phyloP scores from a whole-genome alignment of 1,140 invertebrate species.

The Drosophila bocqueti region DNA sequence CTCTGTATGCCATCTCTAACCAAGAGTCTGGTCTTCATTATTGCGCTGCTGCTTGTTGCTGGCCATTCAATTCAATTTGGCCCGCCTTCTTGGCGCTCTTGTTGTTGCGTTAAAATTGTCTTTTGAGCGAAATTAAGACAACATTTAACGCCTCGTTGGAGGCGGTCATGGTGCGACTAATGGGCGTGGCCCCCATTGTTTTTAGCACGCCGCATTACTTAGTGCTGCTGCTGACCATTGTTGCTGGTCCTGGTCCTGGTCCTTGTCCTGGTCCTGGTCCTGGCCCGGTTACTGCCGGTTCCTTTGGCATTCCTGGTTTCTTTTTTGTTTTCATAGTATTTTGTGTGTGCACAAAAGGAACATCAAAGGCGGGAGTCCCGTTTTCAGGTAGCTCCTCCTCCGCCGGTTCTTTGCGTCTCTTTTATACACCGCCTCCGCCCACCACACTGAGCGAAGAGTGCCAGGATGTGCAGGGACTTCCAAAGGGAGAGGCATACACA shows the following conservation, averaged over 20 bases:
- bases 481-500: neutral
- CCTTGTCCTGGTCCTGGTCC: neutral
- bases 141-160: slow-evolving; percentile 63
- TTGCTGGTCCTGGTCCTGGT: slow-evolving; percentile 8
- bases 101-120: slow-evolving; percentile 19
- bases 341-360: slow-evolving; percentile 2
- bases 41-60: neutral
- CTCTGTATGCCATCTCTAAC: neutral
- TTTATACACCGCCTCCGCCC: neutral
- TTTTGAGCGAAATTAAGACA: slow-evolving; percentile 67
- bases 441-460: slow-evolving; percentile 5
- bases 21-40: slow-evolving; percentile 9
- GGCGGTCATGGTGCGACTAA: slow-evolving; percentile 26
- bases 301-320: neutral
- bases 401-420: neutral
- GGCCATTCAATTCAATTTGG: slow-evolving; percentile 44
- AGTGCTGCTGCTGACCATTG: slow-evolving; percentile 30
- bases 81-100: slow-evolving; percentile 6
- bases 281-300: neutral
- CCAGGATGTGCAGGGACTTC: neutral
- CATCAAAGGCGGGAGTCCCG: slow-evolving; percentile 9
- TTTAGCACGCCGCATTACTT: slow-evolving; percentile 40
- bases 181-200: slow-evolving; percentile 41
- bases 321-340: neutral
- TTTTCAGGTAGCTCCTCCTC: slow-evolving; percentile 1